Conservation (phyloP, 92 coral and sea anemone genomes). For the Porites rus region DNA sequence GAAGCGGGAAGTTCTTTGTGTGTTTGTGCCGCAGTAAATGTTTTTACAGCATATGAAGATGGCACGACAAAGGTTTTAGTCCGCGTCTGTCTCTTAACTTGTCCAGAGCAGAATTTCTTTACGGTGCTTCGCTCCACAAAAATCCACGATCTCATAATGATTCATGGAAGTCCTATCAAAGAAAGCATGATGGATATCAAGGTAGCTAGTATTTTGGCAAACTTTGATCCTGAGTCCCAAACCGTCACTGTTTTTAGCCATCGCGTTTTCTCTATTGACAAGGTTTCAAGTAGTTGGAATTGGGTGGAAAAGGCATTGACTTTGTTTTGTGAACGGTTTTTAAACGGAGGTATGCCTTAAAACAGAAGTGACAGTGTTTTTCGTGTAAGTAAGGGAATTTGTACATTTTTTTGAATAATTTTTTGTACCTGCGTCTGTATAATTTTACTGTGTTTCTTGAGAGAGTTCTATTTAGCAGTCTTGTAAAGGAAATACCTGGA, state of each 20-base stretch:
- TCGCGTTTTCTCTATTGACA: constrained; percentile 8
- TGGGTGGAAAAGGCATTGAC: neutral
- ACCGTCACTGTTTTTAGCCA: neutral
- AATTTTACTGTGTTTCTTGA: too few relatives aligned
- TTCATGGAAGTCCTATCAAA: neutral
- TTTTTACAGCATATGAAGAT: neutral
- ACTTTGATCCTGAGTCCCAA: neutral
- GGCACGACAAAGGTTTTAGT: neutral
- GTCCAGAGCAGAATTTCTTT: neutral
- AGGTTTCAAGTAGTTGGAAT: neutral
- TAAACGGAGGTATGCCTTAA: too few relatives aligned
- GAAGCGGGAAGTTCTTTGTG: neutral
- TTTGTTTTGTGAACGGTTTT: neutral
- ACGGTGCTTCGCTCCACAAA: neutral
- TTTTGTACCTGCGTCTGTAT: too few relatives aligned
- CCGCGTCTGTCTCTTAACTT: neutral
- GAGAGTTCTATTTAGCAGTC: too few relatives aligned
- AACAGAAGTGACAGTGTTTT: too few relatives aligned
- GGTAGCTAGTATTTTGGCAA: constrained; percentile 1
- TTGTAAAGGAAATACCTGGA: too few relatives aligned
- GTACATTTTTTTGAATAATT: too few relatives aligned
- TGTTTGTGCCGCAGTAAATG: neutral
- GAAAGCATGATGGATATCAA: neutral
- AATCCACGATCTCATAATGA: neutral
- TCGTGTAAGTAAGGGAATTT: too few relatives aligned